These are phyloP conservation scores for Zaprionus ghesquierei DNA, from an alignment of 1,140 invertebrate genomes.

Conservation along the genomic window DNA sequence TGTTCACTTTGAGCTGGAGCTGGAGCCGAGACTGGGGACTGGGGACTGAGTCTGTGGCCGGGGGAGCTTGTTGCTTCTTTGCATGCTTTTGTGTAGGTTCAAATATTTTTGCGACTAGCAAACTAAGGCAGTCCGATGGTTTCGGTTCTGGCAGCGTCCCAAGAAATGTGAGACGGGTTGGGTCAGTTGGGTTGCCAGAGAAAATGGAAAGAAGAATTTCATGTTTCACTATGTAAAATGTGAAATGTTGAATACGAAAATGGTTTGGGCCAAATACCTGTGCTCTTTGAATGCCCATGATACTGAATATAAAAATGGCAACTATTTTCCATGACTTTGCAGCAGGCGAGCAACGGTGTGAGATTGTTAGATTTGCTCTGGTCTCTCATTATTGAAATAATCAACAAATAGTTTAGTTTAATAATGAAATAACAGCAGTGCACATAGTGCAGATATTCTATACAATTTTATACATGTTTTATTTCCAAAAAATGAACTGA, in stretches of 20 bases:
- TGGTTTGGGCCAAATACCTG: conserved; percentile 23
- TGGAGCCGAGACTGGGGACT: background rate
- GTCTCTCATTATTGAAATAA: background rate
- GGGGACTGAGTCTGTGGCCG: background rate
- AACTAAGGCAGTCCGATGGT: conserved; percentile 4
- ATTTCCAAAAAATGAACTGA: too few species aligned
- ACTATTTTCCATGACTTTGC: conserved; percentile 8
- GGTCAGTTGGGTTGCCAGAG: conserved; percentile 14
- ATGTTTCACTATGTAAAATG: conserved; percentile 21
- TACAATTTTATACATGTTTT: too few species aligned
- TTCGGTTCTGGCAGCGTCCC: background rate
- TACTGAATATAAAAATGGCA: conserved; percentile 18
- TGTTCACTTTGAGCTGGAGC: conserved; percentile 46
- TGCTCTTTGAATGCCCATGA: conserved; percentile 13
- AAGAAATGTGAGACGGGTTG: conserved; percentile 18
- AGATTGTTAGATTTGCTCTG: background rate
- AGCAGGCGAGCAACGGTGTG: background rate
- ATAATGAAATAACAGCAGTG: background rate
- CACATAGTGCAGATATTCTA: too few species aligned
- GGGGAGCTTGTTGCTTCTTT: conserved; percentile 60
- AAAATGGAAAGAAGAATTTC: conserved; percentile 18
- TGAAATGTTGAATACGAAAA: conserved; percentile 1
- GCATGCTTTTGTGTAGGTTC: conserved; percentile 38
- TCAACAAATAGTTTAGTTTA: background rate
- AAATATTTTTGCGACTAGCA: conserved; percentile 55